Conservation (phyloP, 2,888 invertebrate genomes). For the Cyrtodaria siliqua region DNA sequence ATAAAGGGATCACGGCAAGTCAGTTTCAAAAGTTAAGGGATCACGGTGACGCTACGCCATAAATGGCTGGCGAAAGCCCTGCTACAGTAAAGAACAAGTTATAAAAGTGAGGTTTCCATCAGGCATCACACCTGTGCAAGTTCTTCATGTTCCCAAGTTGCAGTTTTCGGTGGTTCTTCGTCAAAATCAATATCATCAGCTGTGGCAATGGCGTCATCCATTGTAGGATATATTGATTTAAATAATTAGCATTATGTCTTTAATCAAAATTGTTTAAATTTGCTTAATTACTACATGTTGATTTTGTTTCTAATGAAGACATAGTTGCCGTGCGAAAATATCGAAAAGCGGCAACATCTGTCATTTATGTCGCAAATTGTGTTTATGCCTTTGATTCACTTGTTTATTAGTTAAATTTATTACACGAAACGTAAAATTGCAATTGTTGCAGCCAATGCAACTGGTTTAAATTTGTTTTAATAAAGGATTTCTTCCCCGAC, state of each 20-base stretch:
- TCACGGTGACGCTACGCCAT: no score
- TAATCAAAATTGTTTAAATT: no score
- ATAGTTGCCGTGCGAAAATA: not conserved
- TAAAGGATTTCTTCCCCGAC: no score
- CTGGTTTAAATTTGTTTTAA: no score
- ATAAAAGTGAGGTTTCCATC: no score
- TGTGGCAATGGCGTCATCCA: constrained; percentile 57
- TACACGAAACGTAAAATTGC: not conserved
- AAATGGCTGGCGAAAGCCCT: no score
- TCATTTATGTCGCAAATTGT: constrained; percentile 7
- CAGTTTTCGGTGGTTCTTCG: constrained; percentile 45
- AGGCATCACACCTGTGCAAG: constrained; percentile 80
- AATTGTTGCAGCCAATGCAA: not conserved
- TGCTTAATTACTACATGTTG: not conserved
- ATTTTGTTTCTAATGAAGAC: constrained; percentile 4
- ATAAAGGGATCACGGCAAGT: no score
- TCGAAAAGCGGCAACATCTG: not conserved
- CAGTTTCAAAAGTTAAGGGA: no score
- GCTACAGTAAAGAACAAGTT: no score
- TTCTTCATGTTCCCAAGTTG: constrained; percentile 80
- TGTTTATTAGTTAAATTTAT: not conserved
- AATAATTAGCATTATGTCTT: not conserved
- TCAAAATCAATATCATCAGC: constrained; percentile 62
- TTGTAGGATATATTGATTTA: not conserved
- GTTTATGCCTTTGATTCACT: not conserved